Evolutionary conservation across 2,888 invertebrate genomes (phyloP).

Genomic region (Pocota personata): DNA sequence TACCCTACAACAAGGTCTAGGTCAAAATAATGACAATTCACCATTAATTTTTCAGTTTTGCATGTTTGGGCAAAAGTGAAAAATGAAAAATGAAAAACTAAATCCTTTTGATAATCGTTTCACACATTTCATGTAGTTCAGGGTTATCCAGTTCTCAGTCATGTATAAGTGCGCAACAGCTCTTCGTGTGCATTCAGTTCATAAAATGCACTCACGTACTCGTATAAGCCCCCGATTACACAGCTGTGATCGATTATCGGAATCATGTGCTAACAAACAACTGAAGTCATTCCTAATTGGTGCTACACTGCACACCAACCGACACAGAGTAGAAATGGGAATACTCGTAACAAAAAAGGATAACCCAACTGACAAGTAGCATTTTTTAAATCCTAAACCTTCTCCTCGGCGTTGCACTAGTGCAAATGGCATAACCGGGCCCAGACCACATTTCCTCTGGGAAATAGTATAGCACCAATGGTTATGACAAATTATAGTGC

Average conservation of each 20-base stretch:
- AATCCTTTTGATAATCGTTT: not conserved
- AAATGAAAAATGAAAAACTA: not conserved
- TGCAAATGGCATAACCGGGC: not conserved
- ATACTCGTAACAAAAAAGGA: not conserved
- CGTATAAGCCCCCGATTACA: conserved; percentile 12
- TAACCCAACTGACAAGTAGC: not conserved
- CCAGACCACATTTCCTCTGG: not conserved
- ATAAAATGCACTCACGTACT: not conserved
- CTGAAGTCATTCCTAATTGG: conserved; percentile 6
- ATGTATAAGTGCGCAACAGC: not conserved
- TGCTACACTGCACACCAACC: not conserved
- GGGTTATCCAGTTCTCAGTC: not conserved
- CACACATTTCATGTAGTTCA: not conserved
- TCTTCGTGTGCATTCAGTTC: not conserved
- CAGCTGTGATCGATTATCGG: conserved; percentile 31
- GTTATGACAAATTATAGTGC: conserved; percentile 42
- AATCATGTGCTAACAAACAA: conserved; percentile 18
- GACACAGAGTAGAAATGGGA: not conserved
- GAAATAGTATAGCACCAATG: conserved; percentile 2
- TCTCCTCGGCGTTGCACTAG: not conserved
- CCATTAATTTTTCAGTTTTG: not conserved
- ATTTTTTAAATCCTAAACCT: not conserved
- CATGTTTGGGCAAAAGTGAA: not conserved
- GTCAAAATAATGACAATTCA: not conserved
- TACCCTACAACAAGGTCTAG: too few species aligned